Conservation (phyloP, 1,140 invertebrate genomes). For the Drosophila pachea region DNA sequence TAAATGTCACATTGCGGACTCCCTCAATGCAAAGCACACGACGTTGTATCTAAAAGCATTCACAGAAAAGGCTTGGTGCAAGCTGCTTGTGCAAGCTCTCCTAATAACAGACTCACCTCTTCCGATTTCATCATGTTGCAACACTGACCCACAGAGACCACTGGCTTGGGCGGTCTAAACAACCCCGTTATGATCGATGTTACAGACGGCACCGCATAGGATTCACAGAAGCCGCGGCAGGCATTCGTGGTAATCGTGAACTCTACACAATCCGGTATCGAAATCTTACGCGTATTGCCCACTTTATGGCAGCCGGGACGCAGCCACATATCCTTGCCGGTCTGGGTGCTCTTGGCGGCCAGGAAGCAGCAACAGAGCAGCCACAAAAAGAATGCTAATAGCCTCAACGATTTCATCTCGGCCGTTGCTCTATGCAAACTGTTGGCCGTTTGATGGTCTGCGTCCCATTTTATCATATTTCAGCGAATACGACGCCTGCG, state of each 20-base stretch:
- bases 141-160: constrained; percentile 92
- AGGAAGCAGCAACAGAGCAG: constrained; percentile 33
- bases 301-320: constrained; percentile 83
- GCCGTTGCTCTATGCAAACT: constrained; percentile 23
- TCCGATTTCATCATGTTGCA: constrained; percentile 93
- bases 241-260: constrained; percentile 92
- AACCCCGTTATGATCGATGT: constrained; percentile 81
- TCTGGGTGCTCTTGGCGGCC: constrained; percentile 33
- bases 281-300: constrained; percentile 86
- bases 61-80: too few relatives aligned
- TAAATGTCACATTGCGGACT: constrained; percentile 87
- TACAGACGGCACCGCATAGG: constrained; percentile 85
- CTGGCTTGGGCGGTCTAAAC: constrained; percentile 79
- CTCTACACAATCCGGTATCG: constrained; percentile 89
- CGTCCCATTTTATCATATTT: constrained; percentile 33
- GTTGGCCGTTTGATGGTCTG: not conserved
- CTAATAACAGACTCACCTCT: constrained; percentile 82
- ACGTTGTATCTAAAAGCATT: constrained; percentile 63
- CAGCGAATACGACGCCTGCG: constrained; percentile 32
- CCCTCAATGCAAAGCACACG: constrained; percentile 88
- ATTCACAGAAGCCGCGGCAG: constrained; percentile 91
- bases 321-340: constrained; percentile 80
- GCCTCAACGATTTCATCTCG: constrained; percentile 38
- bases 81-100: not conserved
- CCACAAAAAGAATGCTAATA: constrained; percentile 29